A percentile compares a stretch with the other conserved stretches of the same genome.
These are phyloP conservation scores for Monoplex corrugatus DNA, from an alignment of 2,888 invertebrate genomes.

Conservation along the genomic window DNA sequence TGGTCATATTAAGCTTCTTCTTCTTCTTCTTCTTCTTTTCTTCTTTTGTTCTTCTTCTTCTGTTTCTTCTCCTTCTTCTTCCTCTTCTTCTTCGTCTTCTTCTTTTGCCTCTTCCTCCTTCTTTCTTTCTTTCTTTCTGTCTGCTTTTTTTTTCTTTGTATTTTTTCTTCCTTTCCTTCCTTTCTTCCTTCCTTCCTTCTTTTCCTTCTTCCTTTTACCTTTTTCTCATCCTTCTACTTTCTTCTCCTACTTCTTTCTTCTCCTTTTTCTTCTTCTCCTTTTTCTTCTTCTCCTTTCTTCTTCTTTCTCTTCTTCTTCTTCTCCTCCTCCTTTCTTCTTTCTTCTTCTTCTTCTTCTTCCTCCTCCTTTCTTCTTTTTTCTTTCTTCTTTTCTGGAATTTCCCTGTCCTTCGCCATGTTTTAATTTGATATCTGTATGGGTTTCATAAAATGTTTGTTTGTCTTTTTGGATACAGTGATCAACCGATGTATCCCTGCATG, in stretches of 20 bases:
- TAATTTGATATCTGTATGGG: constrained; percentile 9
- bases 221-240: not conserved
- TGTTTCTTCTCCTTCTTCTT: too few species aligned
- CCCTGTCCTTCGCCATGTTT: not conserved
- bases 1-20: too few species aligned
- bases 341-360: not conserved
- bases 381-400: not conserved
- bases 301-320: not conserved
- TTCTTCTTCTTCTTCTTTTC: too few species aligned
- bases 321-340: not conserved
- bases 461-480: constrained; percentile 82
- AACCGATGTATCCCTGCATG: constrained; percentile 84
- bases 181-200: not conserved
- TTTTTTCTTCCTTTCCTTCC: not conserved
- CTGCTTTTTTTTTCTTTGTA: too few species aligned
- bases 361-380: not conserved
- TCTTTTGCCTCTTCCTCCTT: too few species aligned
- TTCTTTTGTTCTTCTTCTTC: too few species aligned
- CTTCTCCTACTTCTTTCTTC: not conserved
- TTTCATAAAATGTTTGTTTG: too few species aligned
- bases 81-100: too few species aligned
- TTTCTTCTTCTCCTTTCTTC: not conserved
- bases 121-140: too few species aligned
- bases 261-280: not conserved
- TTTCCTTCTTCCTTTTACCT: not conserved